These are phyloP conservation scores for Decapterus maruadsi DNA, from an alignment of 2,797 vertebrate species.

Conservation along the genomic window DNA sequence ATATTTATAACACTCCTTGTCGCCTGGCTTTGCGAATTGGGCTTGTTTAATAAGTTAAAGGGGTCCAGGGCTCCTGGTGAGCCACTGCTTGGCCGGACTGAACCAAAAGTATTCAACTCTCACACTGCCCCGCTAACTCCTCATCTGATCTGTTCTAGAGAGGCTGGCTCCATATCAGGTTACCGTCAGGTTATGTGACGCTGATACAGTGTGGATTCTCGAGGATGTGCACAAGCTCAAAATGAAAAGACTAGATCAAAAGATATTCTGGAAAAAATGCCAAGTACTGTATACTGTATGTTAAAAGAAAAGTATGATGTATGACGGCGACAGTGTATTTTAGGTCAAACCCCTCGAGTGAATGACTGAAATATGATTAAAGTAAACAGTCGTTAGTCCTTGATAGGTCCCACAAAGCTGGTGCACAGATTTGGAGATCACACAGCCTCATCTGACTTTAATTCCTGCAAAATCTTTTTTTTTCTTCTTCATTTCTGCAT, in stretches of 20 bases:
- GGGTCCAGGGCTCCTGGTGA: slow-evolving; percentile 67
- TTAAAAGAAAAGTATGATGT: slow-evolving; percentile 17
- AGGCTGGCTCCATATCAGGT: slow-evolving; percentile 23
- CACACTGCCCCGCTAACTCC: slow-evolving; percentile 48
- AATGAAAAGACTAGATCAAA: slow-evolving; percentile 22
- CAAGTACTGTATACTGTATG: not conserved
- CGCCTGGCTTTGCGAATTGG: slow-evolving; percentile 63
- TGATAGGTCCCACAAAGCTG: not conserved
- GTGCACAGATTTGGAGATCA: slow-evolving; percentile 32
- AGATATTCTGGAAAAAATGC: not conserved
- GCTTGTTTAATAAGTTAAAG: slow-evolving; percentile 83
- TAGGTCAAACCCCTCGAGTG: not conserved
- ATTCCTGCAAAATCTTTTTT: slow-evolving; percentile 11
- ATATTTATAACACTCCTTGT: slow-evolving; percentile 84
- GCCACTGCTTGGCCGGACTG: slow-evolving; percentile 52
- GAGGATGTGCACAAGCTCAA: slow-evolving; percentile 6
- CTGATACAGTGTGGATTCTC: slow-evolving; percentile 20
- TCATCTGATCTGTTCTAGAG: slow-evolving; percentile 46
- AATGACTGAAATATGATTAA: not conserved
- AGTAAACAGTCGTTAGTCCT: not conserved
- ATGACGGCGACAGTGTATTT: not conserved
- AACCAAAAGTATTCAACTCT: slow-evolving; percentile 51
- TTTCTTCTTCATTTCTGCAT: not conserved
- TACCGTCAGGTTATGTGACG: slow-evolving; percentile 11
- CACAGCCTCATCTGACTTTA: too few relatives aligned